Conservation (phyloP, 2,113 vertebrate genomes). For the Hystrix brachyura region DNA sequence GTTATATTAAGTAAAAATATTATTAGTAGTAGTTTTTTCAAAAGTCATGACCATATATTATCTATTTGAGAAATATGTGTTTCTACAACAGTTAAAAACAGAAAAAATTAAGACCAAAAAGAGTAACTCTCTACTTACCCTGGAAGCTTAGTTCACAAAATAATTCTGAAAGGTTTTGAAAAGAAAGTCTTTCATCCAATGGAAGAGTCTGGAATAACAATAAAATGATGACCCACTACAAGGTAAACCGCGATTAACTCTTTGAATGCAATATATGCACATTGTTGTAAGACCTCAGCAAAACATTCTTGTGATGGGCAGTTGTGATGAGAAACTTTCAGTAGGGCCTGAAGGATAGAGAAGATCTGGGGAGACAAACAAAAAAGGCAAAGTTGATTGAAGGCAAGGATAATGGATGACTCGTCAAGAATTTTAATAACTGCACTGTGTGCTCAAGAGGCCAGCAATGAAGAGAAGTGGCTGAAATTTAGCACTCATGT, state of each 20-base stretch:
- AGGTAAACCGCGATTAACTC: neutral
- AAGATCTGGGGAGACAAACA: neutral
- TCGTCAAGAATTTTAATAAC: conserved; percentile 6
- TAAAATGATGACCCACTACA: conserved; percentile 61
- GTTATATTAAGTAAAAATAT: conserved; percentile 18
- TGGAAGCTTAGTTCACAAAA: conserved; percentile 28
- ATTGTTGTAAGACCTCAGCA: neutral
- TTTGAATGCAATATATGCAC: conserved; percentile 21
- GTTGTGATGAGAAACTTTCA: neutral
- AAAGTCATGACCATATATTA: neutral
- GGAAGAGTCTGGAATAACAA: conserved; percentile 51
- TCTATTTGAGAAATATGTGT: neutral
- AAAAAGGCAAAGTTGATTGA: neutral
- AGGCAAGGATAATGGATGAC: neutral
- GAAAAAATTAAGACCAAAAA: neutral
- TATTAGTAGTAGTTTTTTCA: neutral
- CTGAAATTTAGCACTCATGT: neutral
- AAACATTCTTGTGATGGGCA: neutral
- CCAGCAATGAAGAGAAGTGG: neutral
- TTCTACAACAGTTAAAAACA: neutral
- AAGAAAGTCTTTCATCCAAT: conserved; percentile 59
- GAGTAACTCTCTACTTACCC: neutral
- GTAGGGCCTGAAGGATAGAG: neutral
- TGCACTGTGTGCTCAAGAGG: neutral
- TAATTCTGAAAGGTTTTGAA: conserved; percentile 40